Evolutionary conservation across 2,888 invertebrate genomes (phyloP), one percentile per base, ranked within the genome.

Genomic region (Eurytoma adleriae): DNA sequence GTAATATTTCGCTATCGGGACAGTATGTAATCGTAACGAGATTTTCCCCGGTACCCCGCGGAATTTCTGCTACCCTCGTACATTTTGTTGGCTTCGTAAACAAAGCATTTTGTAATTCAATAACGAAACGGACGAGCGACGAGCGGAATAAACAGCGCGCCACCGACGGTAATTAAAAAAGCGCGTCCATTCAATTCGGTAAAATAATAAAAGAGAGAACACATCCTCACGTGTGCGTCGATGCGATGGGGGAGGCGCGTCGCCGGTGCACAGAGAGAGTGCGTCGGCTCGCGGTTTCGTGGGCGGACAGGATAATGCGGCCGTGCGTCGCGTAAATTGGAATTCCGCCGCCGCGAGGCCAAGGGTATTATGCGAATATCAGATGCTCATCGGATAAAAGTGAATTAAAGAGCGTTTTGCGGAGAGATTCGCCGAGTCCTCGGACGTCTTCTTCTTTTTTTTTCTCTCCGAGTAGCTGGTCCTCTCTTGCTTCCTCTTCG

Each of bases 261-360:
- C 57, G 50, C 61, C 7, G 54, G 14, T 13, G 14, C 13, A 16
- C 3, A 16, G 54, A 16, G 54, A 5, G 40, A 40, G 54, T 54
- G 73, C 30, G 20, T 73, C 56, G 16, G 40, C 73, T 20, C n/a
- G 48, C 7, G 14, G 20, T 5, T 48, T 18, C 27, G 78, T 73
- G 73, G 78, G 78, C 73, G 78, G 78, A 78, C 78, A 67, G 40
- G 59, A 59, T 50, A 72, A 78, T 72, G 67, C 57, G 27, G 30
- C 24, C 57, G 69, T 62, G 27, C 27, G 14, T 24, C 27, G 20
- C 24, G 61, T 56, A 56, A 73, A 78, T 78, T 62, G 68, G 68
- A 78, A 73, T 78, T 78, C 78, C 68, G 18, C 18, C n/a, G 40
- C 16, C 10, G 61, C 57, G 52, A 57, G 67, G 61, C 57, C 78